Base-by-base conservation (phyloP, 1,140 invertebrate genomes). In the Chironomus tepperi region DNA sequence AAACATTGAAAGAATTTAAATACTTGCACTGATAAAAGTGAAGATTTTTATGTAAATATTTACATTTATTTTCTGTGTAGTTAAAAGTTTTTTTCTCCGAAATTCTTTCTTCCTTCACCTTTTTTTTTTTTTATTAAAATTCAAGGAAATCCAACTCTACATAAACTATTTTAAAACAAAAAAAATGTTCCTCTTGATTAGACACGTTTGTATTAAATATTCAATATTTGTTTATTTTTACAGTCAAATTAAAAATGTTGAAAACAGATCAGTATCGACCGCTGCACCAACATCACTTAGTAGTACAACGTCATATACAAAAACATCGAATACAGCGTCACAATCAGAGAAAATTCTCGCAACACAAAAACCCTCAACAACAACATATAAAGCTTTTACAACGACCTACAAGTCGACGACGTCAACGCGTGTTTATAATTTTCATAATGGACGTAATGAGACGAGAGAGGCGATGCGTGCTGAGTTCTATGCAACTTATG, bases 401-500 rank as follows among this genome's bases (percentile, higher is more conserved):
- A 21, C 10, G 8, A n/a, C 74, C 65, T 19, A 24, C 73, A 75
- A 70, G 74, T 76, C 65, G 76, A 75, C 74, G 74, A 75, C 73
- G 75, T 77, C 24, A 76, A 74, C 42, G 78, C 78, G 77, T 77
- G 79, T 12, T 75, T 21, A 42, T 65, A 24, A 79, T 7, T 74
- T 79, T 67, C 79, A 7, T 43, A 43, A 65, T 57, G 57, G 72
- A 57, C 34, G 42, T 16, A 67, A 34, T 57, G 64, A 77, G 47
- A 72, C 70, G 77, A 7, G 78, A 83, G 74, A 83, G 85, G 70
- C 89, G 77, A 86, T 90, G 76, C 87, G 88, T 77, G 86, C 88
- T 77, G 91, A 93, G 82, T 93, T 93, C 83, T 96, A 93, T 84
- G 90, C 90, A 76, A 93, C 92, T 43, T 96, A 96, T 82, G 93